Base-by-base conservation (phyloP, 2,888 invertebrate genomes). In the Petrophora chlorosata region DNA sequence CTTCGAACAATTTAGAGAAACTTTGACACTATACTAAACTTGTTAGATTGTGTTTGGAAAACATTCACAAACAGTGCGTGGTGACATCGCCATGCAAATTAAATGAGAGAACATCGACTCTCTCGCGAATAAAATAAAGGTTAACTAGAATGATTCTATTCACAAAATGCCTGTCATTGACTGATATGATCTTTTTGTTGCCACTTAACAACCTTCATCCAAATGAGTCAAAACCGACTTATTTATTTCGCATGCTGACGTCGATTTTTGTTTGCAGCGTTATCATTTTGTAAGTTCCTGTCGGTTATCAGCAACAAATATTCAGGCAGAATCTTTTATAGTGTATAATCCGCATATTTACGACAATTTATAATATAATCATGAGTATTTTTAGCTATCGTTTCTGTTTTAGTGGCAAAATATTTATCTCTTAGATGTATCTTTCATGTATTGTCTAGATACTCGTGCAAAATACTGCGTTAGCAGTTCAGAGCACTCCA, bases 111-210 rank as follows among this genome's bases (percentile, higher is more conserved):
- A n/a, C n/a, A 7, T 23, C 5, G 8, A 3, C 8, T 23, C 8
- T 23, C 23, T 23, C n/a, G n/a, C n/a, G n/a, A n/a, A n/a, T n/a
- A n/a, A n/a, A n/a, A n/a, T n/a, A n/a, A n/a, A n/a, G n/a, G n/a
- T n/a, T n/a, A 25, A 10, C 9, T 5, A 7, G n/a, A 5, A 13
- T 13, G 7, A 7, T 5, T 13, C 7, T 13, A 1, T n/a, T n/a
- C n/a, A n/a, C n/a, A n/a, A n/a, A n/a, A n/a, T n/a, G n/a, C n/a
- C n/a, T n/a, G 41, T 47, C 41, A 36, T 26, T 48, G 42, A 38
- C 48, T 43, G 49, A 49, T 49, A 39, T 4, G 28, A 26, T n/a
- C 1, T 32, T 39, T 43, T 34, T 34, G 43, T 49, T 39, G 34
- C 25, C 19, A 9, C 34, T 36, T 38, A 42, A 42, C 26, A 36